phyloP scores from a whole-genome alignment of 2,113 vertebrate species.

The Aspiorhynchus laticeps region DNA sequence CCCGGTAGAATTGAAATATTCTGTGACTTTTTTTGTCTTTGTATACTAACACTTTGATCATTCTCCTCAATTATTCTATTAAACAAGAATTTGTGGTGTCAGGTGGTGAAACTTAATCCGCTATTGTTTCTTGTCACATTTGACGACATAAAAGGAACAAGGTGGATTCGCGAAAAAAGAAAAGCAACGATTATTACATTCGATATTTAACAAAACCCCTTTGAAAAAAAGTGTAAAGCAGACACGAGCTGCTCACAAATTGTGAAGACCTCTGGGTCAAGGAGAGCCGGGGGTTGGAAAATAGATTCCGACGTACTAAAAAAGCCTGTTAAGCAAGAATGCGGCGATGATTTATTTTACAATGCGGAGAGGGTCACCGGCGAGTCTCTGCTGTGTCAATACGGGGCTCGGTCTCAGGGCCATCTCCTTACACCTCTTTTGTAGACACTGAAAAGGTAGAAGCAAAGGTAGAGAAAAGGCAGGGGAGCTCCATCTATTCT shows the following conservation, averaged over 20 bases:
- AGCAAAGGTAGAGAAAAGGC: constrained; percentile 46
- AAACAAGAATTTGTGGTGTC: constrained; percentile 54
- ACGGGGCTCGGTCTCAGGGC: constrained; percentile 79
- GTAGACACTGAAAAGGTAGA: constrained; percentile 63
- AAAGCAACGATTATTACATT: constrained; percentile 55
- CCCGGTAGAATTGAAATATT: constrained; percentile 46
- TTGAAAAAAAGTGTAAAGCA: constrained; percentile 72
- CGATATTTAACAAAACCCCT: constrained; percentile 63
- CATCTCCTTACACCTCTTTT: constrained; percentile 68
- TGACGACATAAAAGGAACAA: neutral
- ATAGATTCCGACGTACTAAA: constrained; percentile 84
- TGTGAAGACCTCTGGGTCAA: constrained; percentile 86
- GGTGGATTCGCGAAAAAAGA: constrained; percentile 6
- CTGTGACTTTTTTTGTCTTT: constrained; percentile 23
- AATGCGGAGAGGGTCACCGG: constrained; percentile 72
- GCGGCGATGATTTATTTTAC: constrained; percentile 89
- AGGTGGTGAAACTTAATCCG: constrained; percentile 35
- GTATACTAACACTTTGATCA: constrained; percentile 28
- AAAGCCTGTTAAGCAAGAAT: constrained; percentile 91
- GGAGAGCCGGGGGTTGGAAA: constrained; percentile 81
- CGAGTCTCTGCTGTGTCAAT: constrained; percentile 72
- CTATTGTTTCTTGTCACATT: constrained; percentile 43
- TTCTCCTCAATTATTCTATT: constrained; percentile 56
- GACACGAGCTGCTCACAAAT: constrained; percentile 81
- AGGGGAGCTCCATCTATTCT: constrained; percentile 7